Percentiles rank a stretch among this genome's conserved stretches.
These are phyloP conservation scores for Drosophila tanythrix DNA, from an alignment of 2,888 invertebrate genomes.

Conservation along the genomic window DNA sequence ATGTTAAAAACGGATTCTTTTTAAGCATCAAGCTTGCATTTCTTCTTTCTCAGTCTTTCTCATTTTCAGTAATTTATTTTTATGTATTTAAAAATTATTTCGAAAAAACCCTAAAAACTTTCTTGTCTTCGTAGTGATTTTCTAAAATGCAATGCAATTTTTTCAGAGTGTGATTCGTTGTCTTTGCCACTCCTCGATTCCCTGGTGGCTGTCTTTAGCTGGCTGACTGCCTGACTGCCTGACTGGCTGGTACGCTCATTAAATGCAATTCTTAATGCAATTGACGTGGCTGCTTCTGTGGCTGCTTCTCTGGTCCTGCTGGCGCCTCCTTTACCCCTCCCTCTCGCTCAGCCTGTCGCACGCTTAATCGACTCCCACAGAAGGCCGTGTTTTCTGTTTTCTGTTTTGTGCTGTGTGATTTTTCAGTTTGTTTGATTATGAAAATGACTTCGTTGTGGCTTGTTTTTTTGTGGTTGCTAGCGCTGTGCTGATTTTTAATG, in stretches of 20 bases:
- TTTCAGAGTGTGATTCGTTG: neutral
- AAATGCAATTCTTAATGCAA: conserved; percentile 76
- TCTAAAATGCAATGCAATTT: neutral
- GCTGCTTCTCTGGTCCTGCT: conserved; percentile 36
- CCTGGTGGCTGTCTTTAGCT: neutral
- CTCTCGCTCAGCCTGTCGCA: neutral
- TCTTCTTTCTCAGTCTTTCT: neutral
- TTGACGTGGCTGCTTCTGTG: conserved; percentile 63
- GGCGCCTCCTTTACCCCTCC: neutral
- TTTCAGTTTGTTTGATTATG: conserved; percentile 72
- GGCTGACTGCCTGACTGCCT: neutral
- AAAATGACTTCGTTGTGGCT: conserved; percentile 53
- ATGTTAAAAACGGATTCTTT: neutral
- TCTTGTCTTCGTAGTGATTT: neutral
- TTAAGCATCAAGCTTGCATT: neutral
- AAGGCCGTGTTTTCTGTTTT: conserved; percentile 41
- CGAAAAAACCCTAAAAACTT: neutral
- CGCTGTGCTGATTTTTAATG: conserved; percentile 63
- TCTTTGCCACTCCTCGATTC: neutral
- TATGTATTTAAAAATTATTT: neutral
- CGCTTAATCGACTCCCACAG: neutral
- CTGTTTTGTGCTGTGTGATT: conserved; percentile 45
- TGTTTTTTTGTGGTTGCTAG: conserved; percentile 39
- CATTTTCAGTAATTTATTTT: neutral
- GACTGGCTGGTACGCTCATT: conserved; percentile 53